These are phyloP conservation scores for Circaetus cinerascens DNA, from an alignment of 2,113 vertebrate genomes.

Conservation along the genomic window DNA sequence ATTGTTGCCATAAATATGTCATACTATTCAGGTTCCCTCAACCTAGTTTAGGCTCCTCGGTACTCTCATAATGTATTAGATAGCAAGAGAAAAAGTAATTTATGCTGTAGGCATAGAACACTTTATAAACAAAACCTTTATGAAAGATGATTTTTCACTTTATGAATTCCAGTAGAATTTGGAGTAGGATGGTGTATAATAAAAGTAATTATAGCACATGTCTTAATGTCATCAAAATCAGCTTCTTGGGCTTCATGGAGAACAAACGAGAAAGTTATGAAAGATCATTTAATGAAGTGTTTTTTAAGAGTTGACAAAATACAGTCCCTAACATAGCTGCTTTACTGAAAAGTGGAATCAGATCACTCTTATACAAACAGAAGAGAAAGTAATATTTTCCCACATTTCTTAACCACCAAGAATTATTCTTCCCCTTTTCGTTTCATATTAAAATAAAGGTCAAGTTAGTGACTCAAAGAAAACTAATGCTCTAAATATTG, in stretches of 20 bases:
- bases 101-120: background rate
- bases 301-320: background rate
- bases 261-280: background rate
- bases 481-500: conserved; percentile 46
- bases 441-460: background rate
- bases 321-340: background rate
- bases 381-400: background rate
- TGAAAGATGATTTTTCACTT: background rate
- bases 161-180: background rate
- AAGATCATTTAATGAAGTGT: background rate
- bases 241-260: background rate
- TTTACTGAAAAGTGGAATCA: background rate
- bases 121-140: background rate
- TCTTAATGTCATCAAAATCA: background rate
- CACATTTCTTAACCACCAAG: background rate
- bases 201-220: background rate
- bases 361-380: background rate
- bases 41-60: background rate
- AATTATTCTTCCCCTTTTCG: background rate
- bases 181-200: background rate
- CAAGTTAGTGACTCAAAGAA: background rate
- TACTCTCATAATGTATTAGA: background rate
- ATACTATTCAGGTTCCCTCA: background rate
- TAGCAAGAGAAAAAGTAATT: background rate
- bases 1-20: background rate